Base-by-base conservation (phyloP, 2,797 vertebrate genomes). In the Clarias pachynema region DNA sequence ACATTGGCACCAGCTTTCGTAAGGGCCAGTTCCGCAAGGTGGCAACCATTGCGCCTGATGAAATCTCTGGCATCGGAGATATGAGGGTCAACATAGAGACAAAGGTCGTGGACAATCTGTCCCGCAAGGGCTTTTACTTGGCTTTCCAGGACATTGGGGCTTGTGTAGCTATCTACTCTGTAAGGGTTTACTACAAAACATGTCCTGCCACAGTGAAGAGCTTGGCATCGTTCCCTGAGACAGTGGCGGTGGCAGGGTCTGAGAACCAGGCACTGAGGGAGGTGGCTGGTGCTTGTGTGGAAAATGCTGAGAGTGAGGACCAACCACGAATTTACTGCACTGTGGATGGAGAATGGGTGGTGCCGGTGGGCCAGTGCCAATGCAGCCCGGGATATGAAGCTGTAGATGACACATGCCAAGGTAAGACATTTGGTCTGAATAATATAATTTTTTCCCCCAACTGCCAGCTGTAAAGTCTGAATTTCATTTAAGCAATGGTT, bases 91-190 rank as follows among this genome's bases (percentile, higher is more conserved):
- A 99, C 62, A 90, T 90, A 0, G 98, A 99, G 93, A 97, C 96
- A 0, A 94, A 94, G 0, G 93, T 97, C 0, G 97, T 99, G 89
- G 97, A 98, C 4, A 95, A 94, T 0, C 95, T 99, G 0, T 95
- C 86, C 0, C 93, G 85, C 16, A 98, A 98, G 37, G 98, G 98
- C 0, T 99, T 99, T 93, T 99, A 99, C 93, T 88, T 99, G 94
- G 98, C 97, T 15, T 99, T 99, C 90, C 98, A 99, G 92, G 98
- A 99, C 91, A 95, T 98, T 0, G 98, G 98, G 0, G 97, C 97
- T 60, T 99, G 98, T 0, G 93, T 98, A 72, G 98, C 97, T 0
- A 90, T 99, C 59, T 95, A 98, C 44, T 98, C 97, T 0, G 96
- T 98, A 2, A 94, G 96, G 0, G 96, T 99, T 40, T 99, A 97